Evolutionary conservation across 2,113 vertebrate species (phyloP).

Genomic region (Puntigrus tetrazona): DNA sequence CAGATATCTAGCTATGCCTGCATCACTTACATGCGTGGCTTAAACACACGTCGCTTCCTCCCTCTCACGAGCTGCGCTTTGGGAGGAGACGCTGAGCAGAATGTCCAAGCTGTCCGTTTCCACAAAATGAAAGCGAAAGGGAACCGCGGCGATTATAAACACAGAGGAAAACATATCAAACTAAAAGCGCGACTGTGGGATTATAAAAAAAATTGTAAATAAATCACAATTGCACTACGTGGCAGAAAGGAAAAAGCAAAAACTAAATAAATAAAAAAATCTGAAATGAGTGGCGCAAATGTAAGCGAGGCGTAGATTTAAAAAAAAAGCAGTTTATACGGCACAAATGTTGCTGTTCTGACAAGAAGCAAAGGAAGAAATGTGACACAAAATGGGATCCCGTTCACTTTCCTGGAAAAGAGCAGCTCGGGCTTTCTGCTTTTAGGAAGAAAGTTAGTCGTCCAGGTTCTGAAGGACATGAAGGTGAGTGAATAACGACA

Average conservation of each 20-base stretch:
- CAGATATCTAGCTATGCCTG: no score
- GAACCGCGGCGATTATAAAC: no score
- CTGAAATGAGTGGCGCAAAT: background rate
- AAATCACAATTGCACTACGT: no score
- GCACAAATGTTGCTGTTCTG: background rate
- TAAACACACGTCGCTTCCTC: no score
- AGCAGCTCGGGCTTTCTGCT: background rate
- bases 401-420: background rate
- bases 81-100: background rate
- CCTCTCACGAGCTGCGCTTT: no score
- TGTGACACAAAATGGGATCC: background rate
- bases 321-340: background rate
- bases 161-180: no score
- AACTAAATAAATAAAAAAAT: no score
- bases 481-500: background rate
- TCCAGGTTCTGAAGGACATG: background rate
- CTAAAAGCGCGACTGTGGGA: no score
- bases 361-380: background rate
- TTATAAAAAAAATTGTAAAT: no score
- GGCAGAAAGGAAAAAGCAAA: no score
- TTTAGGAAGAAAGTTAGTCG: background rate
- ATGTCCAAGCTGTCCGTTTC: background rate
- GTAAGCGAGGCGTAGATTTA: no score
- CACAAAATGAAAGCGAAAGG: background rate
- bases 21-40: no score